Percentiles rank a stretch among this genome's conserved stretches.
phyloP scores from a whole-genome alignment of 1,140 invertebrate genomes.

The Pseudomyrmex cubaensis region DNA sequence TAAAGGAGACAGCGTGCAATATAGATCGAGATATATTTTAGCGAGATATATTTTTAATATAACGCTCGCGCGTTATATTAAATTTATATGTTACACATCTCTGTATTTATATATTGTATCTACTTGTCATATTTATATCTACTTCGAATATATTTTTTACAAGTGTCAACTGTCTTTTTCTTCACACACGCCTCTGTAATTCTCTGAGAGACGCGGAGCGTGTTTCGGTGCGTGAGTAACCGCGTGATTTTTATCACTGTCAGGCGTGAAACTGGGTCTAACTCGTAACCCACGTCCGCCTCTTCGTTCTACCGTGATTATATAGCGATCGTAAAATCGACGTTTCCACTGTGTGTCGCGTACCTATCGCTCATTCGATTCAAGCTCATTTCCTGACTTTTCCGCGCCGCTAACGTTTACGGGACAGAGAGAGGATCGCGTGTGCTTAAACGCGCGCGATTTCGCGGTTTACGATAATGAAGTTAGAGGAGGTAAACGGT shows the following conservation, averaged over 20 bases:
- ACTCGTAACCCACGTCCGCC: no score
- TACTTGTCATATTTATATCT: no score
- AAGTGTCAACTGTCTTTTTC: not conserved
- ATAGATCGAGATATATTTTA: not conserved
- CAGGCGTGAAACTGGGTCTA: no score
- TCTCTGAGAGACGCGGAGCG: no score
- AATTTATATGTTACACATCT: not conserved
- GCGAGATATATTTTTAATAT: no score
- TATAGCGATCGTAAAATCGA: not conserved
- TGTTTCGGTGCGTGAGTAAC: no score
- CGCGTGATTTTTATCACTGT: no score
- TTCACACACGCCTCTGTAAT: no score
- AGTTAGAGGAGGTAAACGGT: slow-evolving; percentile 16
- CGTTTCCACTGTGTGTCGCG: not conserved
- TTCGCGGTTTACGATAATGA: slow-evolving; percentile 19
- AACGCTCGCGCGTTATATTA: not conserved
- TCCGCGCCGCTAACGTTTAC: not conserved
- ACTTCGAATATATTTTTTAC: not conserved
- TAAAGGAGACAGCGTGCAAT: not conserved
- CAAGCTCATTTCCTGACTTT: not conserved
- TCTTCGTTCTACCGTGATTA: not conserved
- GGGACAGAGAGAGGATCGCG: not conserved
- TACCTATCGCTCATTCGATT: not conserved
- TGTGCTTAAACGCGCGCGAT: not conserved
- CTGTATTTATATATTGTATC: no score